Conservation (phyloP, 1,140 invertebrate species). For the Mamestra configurata region DNA sequence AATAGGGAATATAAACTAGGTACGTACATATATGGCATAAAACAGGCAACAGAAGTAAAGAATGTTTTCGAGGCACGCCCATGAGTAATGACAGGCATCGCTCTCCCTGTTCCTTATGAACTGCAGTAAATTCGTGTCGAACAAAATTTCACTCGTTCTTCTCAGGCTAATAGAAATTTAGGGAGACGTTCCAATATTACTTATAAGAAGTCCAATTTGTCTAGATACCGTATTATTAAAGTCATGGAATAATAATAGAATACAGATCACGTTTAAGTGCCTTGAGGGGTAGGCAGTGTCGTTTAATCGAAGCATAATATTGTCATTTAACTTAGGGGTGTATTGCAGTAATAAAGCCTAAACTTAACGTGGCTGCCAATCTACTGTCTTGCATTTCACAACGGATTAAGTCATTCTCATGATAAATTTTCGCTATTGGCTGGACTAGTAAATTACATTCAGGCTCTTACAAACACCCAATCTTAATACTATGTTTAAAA, state of each 20-base stretch:
- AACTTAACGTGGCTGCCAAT: too few relatives aligned
- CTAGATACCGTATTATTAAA: conserved; percentile 10
- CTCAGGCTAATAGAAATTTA: conserved; percentile 47
- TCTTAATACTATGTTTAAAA: too few relatives aligned
- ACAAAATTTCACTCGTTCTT: conserved; percentile 74
- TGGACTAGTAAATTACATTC: too few relatives aligned
- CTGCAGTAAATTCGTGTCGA: conserved; percentile 78
- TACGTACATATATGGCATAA: conserved; percentile 63
- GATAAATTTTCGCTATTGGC: too few relatives aligned
- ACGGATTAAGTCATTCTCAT: too few relatives aligned
- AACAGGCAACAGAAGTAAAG: conserved; percentile 71
- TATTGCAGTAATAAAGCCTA: too few relatives aligned
- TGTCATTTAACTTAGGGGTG: too few relatives aligned
- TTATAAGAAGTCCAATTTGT: conserved; percentile 42
- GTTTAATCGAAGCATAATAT: background rate
- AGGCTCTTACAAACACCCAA: too few relatives aligned
- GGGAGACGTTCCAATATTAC: conserved; percentile 55
- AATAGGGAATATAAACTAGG: conserved; percentile 73
- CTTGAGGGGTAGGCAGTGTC: background rate
- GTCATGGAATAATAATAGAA: background rate
- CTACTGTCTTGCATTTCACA: too few relatives aligned
- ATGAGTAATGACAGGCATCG: conserved; percentile 78
- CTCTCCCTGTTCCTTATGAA: conserved; percentile 77
- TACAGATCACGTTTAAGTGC: background rate
- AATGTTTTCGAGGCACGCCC: conserved; percentile 72